Percentiles rank a stretch among this genome's conserved stretches.
Evolutionary conservation across 2,113 vertebrate genomes (phyloP).

Genomic region (Oplegnathus fasciatus): DNA sequence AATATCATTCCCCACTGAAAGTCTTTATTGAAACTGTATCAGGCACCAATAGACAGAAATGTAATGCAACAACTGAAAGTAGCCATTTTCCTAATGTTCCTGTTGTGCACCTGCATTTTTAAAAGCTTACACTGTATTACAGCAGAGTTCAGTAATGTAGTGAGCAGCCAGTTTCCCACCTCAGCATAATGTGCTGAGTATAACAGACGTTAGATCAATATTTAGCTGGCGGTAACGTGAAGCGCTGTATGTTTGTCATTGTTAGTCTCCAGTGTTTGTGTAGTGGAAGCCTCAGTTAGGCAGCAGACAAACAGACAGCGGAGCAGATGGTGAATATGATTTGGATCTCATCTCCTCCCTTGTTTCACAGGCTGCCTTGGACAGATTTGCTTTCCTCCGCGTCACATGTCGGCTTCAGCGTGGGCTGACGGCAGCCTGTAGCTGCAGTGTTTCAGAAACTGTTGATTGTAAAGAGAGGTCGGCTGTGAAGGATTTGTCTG

Average conservation of each 20-base stretch:
- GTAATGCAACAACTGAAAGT: background rate
- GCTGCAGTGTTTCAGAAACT: constrained; percentile 13
- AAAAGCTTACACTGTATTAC: constrained; percentile 6
- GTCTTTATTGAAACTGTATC: background rate
- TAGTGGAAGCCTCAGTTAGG: constrained; percentile 27
- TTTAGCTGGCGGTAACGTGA: constrained; percentile 31
- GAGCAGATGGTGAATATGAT: constrained; percentile 62
- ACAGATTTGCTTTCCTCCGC: constrained; percentile 39
- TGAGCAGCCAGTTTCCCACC: constrained; percentile 27
- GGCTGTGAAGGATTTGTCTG: constrained; percentile 13
- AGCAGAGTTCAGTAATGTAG: constrained; percentile 1
- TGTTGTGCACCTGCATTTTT: constrained; percentile 1
- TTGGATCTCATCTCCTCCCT: constrained; percentile 50
- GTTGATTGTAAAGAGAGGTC: constrained; percentile 17
- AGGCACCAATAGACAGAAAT: background rate
- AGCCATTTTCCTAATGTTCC: background rate
- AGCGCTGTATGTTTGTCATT: constrained; percentile 47
- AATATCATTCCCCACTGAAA: background rate
- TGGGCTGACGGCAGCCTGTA: constrained; percentile 33
- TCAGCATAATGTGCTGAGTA: constrained; percentile 25
- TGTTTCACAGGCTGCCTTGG: constrained; percentile 26
- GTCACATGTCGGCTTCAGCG: background rate
- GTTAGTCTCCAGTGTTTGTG: constrained; percentile 43
- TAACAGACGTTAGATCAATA: constrained; percentile 45
- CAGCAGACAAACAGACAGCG: constrained; percentile 50